phyloP scores from a whole-genome alignment of 2,797 vertebrate species.

The Lycodopsis pacificus region DNA sequence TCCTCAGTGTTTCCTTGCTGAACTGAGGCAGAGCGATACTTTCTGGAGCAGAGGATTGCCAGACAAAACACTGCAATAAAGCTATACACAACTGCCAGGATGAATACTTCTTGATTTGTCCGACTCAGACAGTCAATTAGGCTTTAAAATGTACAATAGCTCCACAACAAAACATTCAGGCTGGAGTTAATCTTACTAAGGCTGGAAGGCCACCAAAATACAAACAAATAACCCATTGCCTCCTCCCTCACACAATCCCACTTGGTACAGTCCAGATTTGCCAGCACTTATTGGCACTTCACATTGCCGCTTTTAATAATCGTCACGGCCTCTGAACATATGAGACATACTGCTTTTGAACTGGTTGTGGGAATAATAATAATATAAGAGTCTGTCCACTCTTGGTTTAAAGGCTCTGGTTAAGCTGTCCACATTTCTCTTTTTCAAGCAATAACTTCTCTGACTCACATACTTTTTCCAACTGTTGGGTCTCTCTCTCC shows the following conservation, averaged over 20 bases:
- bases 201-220: slow-evolving; percentile 21
- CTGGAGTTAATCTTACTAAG: slow-evolving; percentile 25
- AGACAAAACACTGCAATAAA: slow-evolving; percentile 30
- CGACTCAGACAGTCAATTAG: slow-evolving; percentile 28
- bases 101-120: slow-evolving; percentile 23
- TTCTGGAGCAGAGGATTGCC: slow-evolving; percentile 14
- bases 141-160: slow-evolving; percentile 37
- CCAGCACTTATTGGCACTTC: neutral
- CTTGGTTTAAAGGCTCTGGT: no score
- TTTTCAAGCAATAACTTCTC: no score
- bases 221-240: neutral
- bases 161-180: slow-evolving; percentile 16
- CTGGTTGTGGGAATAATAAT: no score
- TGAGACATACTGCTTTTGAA: no score
- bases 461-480: no score
- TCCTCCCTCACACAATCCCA: neutral
- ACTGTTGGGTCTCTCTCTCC: no score
- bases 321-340: no score
- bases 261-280: slow-evolving; percentile 11
- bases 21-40: neutral
- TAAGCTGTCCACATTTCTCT: no score
- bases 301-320: no score
- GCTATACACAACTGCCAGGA: slow-evolving; percentile 27
- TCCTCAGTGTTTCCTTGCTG: slow-evolving; percentile 8
- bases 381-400: no score